Evolutionary conservation across 2,888 invertebrate genomes (phyloP), one percentile per base, ranked within the genome.

Genomic region (Drosophila phalerata): DNA sequence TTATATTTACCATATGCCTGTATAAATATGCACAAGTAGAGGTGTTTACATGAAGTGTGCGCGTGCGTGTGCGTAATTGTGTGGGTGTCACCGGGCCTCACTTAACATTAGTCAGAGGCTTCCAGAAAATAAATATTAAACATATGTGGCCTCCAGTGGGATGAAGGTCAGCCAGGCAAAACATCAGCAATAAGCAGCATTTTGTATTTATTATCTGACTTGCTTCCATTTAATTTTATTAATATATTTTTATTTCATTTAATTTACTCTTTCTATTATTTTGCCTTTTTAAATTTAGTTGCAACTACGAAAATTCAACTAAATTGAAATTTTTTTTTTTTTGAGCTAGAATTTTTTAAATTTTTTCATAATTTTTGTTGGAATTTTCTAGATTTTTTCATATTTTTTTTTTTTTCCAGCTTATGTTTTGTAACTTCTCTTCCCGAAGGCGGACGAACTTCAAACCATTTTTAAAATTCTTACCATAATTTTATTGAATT

Each of bases 51-150:
- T 64, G 71, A 10, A 40, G 32, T 55, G 61, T 69, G 70, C 70
- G 70, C 61, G 62, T 75, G 67, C 58, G 60, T 52, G 58, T 74
- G 70, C 49, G 49, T 58, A 49, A 71, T 55, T 65, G 63, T 49
- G 28, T 40, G 17, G 69, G 49, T 38, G 61, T 17, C 32, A 32
- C 51, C 34, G 42, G 63, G 63, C 48, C 51, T 52, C 51, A 56
- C 25, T 51, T 67, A 40, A 66, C 81, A 81, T 71, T 71, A 79
- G 66, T 62, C 69, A 68, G 73, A 69, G 70, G 71, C 66, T 60
- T 30, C 52, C 65, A 65, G 73, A 56, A 69, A 77, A 40, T 58
- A 58, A 74, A 69, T 70, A 64, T 42, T 43, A 45, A 55, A 60
- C 56, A 67, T 55, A 61, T 61, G 63, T 47, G 69, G 49, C 45